Conservation (phyloP, 2,888 invertebrate genomes). For the Eupithecia centaureata region DNA sequence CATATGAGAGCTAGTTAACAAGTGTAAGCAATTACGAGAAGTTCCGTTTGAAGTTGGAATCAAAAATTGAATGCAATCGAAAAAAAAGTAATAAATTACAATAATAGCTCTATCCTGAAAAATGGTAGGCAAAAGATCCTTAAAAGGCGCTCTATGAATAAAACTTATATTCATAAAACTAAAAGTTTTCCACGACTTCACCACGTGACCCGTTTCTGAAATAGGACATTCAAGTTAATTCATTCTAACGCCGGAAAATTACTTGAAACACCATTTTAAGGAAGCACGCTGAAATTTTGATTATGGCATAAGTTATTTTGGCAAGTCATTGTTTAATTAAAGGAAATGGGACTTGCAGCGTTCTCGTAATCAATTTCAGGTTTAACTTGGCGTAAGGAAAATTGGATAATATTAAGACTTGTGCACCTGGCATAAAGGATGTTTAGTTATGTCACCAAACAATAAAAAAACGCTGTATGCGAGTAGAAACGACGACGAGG, state of each 20-base stretch:
- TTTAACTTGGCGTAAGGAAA: not conserved
- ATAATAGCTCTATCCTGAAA: not conserved
- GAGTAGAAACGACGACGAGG: too few relatives aligned
- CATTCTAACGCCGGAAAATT: constrained; percentile 34
- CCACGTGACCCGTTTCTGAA: constrained; percentile 39
- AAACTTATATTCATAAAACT: constrained; percentile 30
- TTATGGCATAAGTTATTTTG: constrained; percentile 30
- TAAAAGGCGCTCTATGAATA: constrained; percentile 20
- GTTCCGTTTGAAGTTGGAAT: not conserved
- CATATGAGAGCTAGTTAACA: not conserved
- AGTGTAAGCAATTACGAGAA: not conserved
- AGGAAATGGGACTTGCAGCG: constrained; percentile 4
- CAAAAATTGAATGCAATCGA: not conserved
- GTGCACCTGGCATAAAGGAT: too few relatives aligned
- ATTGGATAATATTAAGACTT: not conserved
- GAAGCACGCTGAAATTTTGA: constrained; percentile 25
- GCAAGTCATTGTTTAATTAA: constrained; percentile 30
- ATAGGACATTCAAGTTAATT: constrained; percentile 34
- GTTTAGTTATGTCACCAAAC: too few relatives aligned
- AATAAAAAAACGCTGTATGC: too few relatives aligned
- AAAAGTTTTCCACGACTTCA: constrained; percentile 23
- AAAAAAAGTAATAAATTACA: not conserved
- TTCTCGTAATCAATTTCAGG: constrained; percentile 3
- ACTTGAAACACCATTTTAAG: constrained; percentile 28
- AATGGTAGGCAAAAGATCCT: not conserved